phyloP scores from a whole-genome alignment of 2,113 vertebrate genomes.

The Acinonyx jubatus region DNA sequence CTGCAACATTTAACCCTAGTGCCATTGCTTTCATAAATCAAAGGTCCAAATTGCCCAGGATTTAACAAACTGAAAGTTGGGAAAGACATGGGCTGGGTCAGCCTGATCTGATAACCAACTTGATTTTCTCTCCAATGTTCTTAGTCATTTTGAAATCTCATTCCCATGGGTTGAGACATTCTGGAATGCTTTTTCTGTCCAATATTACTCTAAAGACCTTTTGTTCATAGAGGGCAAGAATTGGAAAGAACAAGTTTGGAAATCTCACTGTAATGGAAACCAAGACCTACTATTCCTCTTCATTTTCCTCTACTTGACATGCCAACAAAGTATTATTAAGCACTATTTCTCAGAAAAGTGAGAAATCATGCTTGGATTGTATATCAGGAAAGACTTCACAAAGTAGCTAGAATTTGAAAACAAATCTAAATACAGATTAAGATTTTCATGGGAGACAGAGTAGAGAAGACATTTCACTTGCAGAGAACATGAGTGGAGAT shows the following conservation, averaged over 20 bases:
- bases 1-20: background rate
- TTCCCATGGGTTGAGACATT: background rate
- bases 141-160: constrained; percentile 19
- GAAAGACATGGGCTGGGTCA: background rate
- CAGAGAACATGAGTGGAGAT: background rate
- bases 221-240: background rate
- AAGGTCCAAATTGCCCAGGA: background rate
- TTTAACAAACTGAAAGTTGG: background rate
- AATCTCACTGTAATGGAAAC: constrained; percentile 16
- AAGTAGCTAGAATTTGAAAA: background rate
- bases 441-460: background rate
- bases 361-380: background rate
- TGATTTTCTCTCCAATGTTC: background rate
- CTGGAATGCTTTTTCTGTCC: background rate
- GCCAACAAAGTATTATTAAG: background rate
- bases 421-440: constrained; percentile 40
- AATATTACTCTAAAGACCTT: background rate
- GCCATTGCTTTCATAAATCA: background rate
- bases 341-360: constrained; percentile 35
- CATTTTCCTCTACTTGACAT: background rate
- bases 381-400: background rate
- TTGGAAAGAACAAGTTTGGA: background rate
- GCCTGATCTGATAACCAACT: background rate
- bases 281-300: background rate
- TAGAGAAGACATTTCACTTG: background rate